Base-by-base conservation (phyloP, 2,888 invertebrate genomes). In the Pedicia rivosa region DNA sequence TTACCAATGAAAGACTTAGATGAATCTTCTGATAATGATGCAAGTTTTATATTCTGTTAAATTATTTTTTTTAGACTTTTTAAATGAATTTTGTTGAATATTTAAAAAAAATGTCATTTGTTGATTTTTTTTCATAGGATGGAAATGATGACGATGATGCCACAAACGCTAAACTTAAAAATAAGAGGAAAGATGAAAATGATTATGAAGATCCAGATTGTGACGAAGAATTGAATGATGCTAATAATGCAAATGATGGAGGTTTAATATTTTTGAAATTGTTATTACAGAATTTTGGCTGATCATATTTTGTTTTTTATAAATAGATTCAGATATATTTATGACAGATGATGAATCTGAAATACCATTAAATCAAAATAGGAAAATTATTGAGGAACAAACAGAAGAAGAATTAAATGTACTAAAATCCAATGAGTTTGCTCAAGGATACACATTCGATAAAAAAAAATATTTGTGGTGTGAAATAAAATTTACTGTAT, bases 401-500 rank as follows among this genome's bases (percentile, higher is more conserved):
- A 56, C 51, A 2, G 63, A 62, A 42, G 43, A 59, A 36, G 40
- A 43, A 10, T 48, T 50, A 5, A 43, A 55, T 46, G 46, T 66
- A 48, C 43, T 54, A 0, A 46, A 45, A 4, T 15, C 22, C 12
- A 57, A 59, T 40, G 45, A 51, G 31, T 50, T 55, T 50, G 56
- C 59, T 9, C 62, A 54, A 34, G 62, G 63, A 25, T 94, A 90
- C 53, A 65, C 63, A 2, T 90, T 75, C 52, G 94, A 97, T 52
- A 68, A 66, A 2, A 68, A 76, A 37, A 63, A 74, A n/a, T 65
- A 78, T 47, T 62, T 70, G 36, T 95, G 92, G 92, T 92, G 90
- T 54, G 74, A 81, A 55, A 56, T 94, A 4, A 78, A 75, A 0
- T 74, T 92, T 30, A 67, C 68, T 35, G 75, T 80, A 57, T 68